These are phyloP conservation scores for Chaetorhynchus papuensis DNA, from an alignment of 2,113 vertebrate species.

Conservation along the genomic window DNA sequence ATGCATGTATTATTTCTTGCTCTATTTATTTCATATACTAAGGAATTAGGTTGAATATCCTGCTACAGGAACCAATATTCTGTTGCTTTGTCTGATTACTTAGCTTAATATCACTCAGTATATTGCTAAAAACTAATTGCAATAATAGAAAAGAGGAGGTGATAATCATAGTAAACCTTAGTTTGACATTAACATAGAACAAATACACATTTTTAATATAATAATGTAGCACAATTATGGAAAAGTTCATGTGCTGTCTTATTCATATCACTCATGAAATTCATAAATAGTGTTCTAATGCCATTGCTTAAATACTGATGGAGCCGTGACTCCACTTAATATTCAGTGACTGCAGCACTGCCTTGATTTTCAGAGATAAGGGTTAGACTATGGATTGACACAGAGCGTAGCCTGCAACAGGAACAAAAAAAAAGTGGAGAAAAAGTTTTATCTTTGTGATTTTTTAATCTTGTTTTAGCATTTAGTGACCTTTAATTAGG, in stretches of 20 bases:
- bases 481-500: not conserved
- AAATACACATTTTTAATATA: not conserved
- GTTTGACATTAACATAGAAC: not conserved
- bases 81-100: not conserved
- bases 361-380: not conserved
- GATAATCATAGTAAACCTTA: not conserved
- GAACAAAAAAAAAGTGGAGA: not conserved
- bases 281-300: not conserved
- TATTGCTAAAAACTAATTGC: not conserved
- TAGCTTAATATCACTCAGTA: not conserved
- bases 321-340: not conserved
- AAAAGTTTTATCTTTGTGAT: not conserved
- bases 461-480: not conserved
- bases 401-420: not conserved
- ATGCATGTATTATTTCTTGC: not conserved
- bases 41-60: not conserved
- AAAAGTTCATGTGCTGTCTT: not conserved
- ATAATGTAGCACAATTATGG: not conserved
- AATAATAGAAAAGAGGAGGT: not conserved
- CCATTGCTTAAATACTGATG: not conserved
- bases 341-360: conserved; percentile 7
- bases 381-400: not conserved
- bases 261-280: not conserved
- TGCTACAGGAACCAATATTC: not conserved
- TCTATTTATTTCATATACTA: not conserved